Base-by-base conservation (phyloP, 2,113 vertebrate genomes). In the Lampris megalopsis region DNA sequence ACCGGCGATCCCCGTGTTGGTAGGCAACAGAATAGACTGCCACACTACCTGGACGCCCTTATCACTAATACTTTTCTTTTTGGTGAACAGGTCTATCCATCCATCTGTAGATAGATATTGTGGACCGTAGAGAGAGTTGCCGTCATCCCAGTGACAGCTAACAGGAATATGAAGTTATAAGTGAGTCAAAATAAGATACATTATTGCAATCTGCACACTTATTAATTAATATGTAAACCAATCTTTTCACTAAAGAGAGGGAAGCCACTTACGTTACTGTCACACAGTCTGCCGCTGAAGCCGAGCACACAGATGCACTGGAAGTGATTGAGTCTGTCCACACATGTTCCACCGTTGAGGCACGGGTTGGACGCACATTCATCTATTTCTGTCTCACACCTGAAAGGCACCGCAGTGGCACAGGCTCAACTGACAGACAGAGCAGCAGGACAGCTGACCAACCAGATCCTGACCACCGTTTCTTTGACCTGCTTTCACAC, bases 281-380 rank as follows among this genome's bases (percentile, higher is more conserved):
- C 95, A 0, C 98, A 99, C 81, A 89, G 91, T 35, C 86, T 92
- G 10, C 98, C 98, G 0, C 92, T 96, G 89, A 94, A 99, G 79
- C 95, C 94, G 1, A 88, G 75, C 0, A 88, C 89, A 83, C 98
- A 99, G 75, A 94, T n/a, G 42, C 98, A 99, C 80, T 95, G 91
- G 41, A 92, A 97, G 42, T 82, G 90, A 84, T 95, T 95, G n/a
- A 93, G 91, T 0, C 92, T 82, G 79, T 94, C 93, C 68, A 92
- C 92, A 81, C 98, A 99, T 8, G 95, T 96, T 52, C 96, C 98
- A 5, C 96, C 97, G 0, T 98, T 97, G 73, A 96, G 94, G 90
- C 98, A 99, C 0, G 97, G 97, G 77, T 92, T 95, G 2, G 95
- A 94, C 0, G 92, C 92, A 37, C 98, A 99, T 64, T 96, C 93